phyloP scores from a whole-genome alignment of 2,113 vertebrate genomes.

The Rhagologus leucostigma region DNA sequence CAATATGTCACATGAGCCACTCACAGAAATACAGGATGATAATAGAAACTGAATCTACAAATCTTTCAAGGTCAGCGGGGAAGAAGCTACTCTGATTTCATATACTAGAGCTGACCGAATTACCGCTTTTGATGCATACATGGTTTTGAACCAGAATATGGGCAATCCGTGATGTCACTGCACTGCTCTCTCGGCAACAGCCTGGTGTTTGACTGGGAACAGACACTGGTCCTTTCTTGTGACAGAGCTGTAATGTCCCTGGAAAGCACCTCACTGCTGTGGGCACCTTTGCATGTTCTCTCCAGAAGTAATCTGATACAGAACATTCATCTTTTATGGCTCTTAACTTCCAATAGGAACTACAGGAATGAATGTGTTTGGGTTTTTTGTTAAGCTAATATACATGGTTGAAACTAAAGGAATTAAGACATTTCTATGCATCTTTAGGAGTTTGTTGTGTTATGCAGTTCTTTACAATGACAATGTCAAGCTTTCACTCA shows the following conservation, averaged over 20 bases:
- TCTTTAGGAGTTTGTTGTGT: neutral
- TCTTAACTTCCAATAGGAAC: neutral
- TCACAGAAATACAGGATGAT: neutral
- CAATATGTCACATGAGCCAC: fast-evolving
- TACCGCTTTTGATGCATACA: fast-evolving
- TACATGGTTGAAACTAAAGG: neutral
- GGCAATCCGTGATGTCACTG: neutral
- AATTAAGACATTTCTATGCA: neutral
- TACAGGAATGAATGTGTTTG: neutral
- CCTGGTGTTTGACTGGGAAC: neutral
- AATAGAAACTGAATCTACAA: neutral
- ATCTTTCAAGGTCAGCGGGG: neutral
- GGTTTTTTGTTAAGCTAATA: neutral
- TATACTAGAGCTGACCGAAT: neutral
- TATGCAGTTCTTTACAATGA: neutral
- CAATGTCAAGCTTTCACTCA: neutral
- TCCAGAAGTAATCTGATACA: neutral
- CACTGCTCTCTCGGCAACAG: neutral
- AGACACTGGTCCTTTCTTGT: neutral
- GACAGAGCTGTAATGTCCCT: neutral
- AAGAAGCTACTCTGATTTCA: neutral
- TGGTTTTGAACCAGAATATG: neutral
- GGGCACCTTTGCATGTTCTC: neutral
- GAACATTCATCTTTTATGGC: neutral
- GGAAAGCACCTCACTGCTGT: neutral